Percentiles rank a stretch among this genome's conserved stretches.
Conservation (phyloP, 2,797 vertebrate genomes). For the Botia kubotai region DNA sequence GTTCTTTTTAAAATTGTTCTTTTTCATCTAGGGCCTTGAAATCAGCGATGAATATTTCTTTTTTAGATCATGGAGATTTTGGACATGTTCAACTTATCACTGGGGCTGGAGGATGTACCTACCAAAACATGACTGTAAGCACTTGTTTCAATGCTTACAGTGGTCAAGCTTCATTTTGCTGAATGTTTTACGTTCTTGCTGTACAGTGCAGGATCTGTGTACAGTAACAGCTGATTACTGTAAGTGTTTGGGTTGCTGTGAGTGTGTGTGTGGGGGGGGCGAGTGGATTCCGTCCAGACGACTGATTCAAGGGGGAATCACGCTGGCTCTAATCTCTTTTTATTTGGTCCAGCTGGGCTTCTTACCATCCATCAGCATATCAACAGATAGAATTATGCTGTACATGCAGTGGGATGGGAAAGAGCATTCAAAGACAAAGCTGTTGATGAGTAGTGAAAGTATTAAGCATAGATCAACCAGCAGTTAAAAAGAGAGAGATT, state of each 20-base stretch:
- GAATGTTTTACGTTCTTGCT: background rate
- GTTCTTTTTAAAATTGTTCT: background rate
- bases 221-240: constrained; percentile 32
- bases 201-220: constrained; percentile 2
- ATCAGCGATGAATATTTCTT: background rate
- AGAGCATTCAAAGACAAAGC: background rate
- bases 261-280: background rate
- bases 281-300: constrained; percentile 13
- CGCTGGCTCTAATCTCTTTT: constrained; percentile 32
- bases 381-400: constrained; percentile 37
- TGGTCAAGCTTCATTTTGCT: background rate
- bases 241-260: constrained; percentile 37
- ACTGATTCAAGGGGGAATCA: constrained; percentile 25
- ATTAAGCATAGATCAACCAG: background rate
- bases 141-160: background rate
- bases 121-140: background rate
- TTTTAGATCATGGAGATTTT: background rate
- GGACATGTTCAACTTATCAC: background rate
- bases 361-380: constrained; percentile 37
- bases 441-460: constrained; percentile 11
- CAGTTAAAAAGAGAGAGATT: background rate
- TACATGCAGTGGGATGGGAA: constrained; percentile 3
- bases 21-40: background rate
- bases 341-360: constrained; percentile 45
- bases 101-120: background rate